Base-by-base conservation (phyloP, 1,140 invertebrate genomes). In the Diabrotica undecimpunctata region DNA sequence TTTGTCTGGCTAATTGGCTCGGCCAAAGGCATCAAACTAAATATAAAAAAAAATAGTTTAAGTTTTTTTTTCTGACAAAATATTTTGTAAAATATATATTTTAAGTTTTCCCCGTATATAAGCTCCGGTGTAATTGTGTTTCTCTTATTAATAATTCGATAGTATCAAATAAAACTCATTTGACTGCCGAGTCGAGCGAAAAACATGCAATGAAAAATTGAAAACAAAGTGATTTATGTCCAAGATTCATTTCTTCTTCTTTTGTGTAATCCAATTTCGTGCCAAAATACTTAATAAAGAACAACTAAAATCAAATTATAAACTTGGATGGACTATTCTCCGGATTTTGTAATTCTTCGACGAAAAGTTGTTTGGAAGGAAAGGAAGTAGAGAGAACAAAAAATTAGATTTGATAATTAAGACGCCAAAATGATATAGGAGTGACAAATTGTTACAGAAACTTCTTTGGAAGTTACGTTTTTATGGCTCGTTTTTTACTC, bases 401-500 rank as follows among this genome's bases (percentile, higher is more conserved):
- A 46, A 46, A 46, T 46, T 46, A 46, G 41, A 46, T 46, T 46
- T 46, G 41, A 46, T 46, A 46, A 46, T 46, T 46, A 46, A 46
- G 41, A 10, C 41, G 41, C 41, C 8, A 46, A 46, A 46, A 46
- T 46, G 41, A 46, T 46, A 46, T 46, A 46, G 8, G 41, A 46
- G 41, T 46, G 41, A 46, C 41, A 46, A 46, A 46, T 46, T 46
- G 41, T 46, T 46, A 46, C 8, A n/a, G n/a, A 46, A 46, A 46
- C 41, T 46, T n/a, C 8, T 46, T 46, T 46, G 41, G 41, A 46
- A 46, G 41, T 46, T 46, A 46, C 41, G 41, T 46, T 46, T 25
- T 10, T 46, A 46, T n/a, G n/a, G 41, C 41, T 46, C 41, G 41
- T 46, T 46, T 46, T 46, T 46, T 46, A 46, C n/a, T 10, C 4